Percentiles rank a stretch among this genome's conserved stretches.
These are phyloP conservation scores for Pheosia tremula DNA, from an alignment of 2,888 invertebrate species.

Conservation along the genomic window DNA sequence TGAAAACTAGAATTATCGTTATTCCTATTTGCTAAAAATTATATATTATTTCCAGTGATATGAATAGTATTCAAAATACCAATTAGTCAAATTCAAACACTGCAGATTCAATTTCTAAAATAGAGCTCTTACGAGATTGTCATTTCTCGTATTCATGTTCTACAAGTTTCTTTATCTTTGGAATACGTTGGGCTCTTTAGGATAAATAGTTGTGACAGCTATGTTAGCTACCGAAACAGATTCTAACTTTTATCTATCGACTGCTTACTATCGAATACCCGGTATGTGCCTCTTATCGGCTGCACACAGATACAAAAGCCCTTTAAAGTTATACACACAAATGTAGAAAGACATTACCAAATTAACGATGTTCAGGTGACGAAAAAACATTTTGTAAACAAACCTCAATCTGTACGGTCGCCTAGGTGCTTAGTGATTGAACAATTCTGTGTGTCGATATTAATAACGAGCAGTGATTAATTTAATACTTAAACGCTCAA, in stretches of 20 bases:
- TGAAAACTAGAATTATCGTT: no score
- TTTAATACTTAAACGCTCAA: slow-evolving; percentile 8
- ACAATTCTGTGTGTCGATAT: slow-evolving; percentile 20
- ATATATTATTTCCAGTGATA: no score
- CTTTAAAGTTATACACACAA: slow-evolving; percentile 69
- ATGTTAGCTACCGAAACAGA: slow-evolving; percentile 78
- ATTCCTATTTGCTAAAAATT: no score
- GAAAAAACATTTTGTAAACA: slow-evolving; percentile 82
- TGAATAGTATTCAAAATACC: no score
- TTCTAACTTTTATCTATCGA: slow-evolving; percentile 71
- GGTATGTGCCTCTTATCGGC: slow-evolving; percentile 78
- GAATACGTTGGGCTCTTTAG: slow-evolving; percentile 17
- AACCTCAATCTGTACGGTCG: slow-evolving; percentile 70
- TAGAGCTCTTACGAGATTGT: not conserved
- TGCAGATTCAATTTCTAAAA: not conserved
- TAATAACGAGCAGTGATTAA: slow-evolving; percentile 28
- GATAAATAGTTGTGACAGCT: slow-evolving; percentile 64
- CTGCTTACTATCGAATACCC: slow-evolving; percentile 72
- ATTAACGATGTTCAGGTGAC: slow-evolving; percentile 80
- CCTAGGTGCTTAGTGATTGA: slow-evolving; percentile 55
- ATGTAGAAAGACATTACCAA: slow-evolving; percentile 77
- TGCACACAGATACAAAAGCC: slow-evolving; percentile 65
- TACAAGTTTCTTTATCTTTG: not conserved
- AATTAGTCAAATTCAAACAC: no score
- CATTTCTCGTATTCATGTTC: not conserved